phyloP scores from a whole-genome alignment of 2,797 vertebrate genomes.

The Molothrus ater region DNA sequence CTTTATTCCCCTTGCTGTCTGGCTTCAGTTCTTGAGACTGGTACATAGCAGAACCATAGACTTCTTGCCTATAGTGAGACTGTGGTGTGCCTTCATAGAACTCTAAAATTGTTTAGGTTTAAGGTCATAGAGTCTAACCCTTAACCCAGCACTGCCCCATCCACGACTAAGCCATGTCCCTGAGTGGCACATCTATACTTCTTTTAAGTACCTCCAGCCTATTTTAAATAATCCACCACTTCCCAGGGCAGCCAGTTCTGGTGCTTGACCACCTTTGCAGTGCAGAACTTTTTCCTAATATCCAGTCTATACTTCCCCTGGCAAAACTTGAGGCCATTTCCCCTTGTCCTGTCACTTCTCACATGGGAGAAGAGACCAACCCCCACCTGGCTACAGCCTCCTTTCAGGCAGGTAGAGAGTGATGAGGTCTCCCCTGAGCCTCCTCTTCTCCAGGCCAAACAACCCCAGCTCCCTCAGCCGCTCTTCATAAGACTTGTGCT shows the following conservation, averaged over 20 bases:
- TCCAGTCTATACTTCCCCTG: neutral
- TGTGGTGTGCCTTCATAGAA: rapidly evolving
- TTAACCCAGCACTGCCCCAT: neutral
- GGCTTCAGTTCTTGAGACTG: neutral
- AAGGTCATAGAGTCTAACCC: neutral
- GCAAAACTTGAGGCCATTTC: neutral
- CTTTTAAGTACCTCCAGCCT: neutral
- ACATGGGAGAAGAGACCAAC: rapidly evolving
- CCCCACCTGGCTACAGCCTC: neutral
- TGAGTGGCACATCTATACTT: neutral
- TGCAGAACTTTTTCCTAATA: neutral
- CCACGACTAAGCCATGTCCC: neutral
- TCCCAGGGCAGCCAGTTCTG: neutral
- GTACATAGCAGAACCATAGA: neutral
- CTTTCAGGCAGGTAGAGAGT: neutral
- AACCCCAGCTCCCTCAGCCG: neutral
- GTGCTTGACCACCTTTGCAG: neutral
- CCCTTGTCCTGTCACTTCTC: neutral
- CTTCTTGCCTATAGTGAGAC: neutral
- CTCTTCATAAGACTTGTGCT: neutral
- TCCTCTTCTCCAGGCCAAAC: neutral
- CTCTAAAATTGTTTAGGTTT: neutral
- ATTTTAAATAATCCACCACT: neutral
- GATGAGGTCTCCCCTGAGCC: neutral
- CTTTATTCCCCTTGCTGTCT: neutral